phyloP scores from a whole-genome alignment of 2,113 vertebrate species.

The Raja brachyura region DNA sequence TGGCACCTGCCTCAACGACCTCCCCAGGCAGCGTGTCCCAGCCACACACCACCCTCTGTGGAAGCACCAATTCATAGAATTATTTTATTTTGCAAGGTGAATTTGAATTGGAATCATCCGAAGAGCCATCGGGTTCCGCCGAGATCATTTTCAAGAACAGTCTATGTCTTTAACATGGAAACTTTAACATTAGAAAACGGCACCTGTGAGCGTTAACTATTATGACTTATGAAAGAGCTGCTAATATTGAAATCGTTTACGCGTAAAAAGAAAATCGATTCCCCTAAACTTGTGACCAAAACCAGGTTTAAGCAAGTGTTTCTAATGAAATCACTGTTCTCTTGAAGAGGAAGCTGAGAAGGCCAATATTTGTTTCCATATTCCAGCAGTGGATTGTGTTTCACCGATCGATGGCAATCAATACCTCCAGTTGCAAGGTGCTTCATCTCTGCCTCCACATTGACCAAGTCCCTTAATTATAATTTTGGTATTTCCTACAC shows the following conservation, averaged over 20 bases:
- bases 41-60: too few species aligned
- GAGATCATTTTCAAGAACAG: neutral
- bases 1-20: too few species aligned
- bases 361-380: neutral
- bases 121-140: too few species aligned
- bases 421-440: constrained; percentile 20
- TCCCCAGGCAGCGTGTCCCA: too few species aligned
- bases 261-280: neutral
- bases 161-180: neutral
- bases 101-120: neutral
- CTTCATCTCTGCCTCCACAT: constrained; percentile 21
- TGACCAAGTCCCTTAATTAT: constrained; percentile 12
- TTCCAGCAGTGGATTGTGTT: neutral
- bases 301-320: neutral
- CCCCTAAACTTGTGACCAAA: neutral
- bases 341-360: neutral
- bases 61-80: neutral
- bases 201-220: neutral
- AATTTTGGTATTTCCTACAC: neutral
- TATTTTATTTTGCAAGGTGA: neutral
- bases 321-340: constrained; percentile 16
- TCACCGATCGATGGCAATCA: constrained; percentile 7
- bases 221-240: neutral
- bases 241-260: neutral
- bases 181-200: neutral